Base-by-base conservation (phyloP, 1,140 invertebrate genomes). In the Zaprionus davidi region DNA sequence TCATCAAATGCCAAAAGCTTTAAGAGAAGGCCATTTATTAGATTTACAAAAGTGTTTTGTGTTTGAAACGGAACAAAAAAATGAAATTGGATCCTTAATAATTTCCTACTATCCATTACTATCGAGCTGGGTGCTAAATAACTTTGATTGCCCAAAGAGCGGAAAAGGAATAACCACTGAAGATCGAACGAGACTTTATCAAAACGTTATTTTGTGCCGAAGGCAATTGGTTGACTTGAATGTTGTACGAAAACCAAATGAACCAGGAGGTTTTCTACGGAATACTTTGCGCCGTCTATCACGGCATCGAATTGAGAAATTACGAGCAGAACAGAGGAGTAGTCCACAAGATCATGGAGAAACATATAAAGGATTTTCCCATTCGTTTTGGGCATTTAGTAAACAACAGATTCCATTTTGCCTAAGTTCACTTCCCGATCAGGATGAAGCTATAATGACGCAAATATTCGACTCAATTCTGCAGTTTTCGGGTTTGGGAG, bases 71-170 rank as follows among this genome's bases (percentile, higher is more conserved):
- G 92, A 94, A 12, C 96, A 97, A 84, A 98, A 98, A 92, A 95
- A 96, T 77, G 98, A 98, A 94, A 98, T 98, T 69, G 98, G 98
- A 5, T 97, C 97, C 87, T 93, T 99, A 24, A 98, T 99, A 79
- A 97, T 97, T 3, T 98, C 97, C 46, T 99, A 99, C 92, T 98
- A 96, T 82, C 97, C 98, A 0, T 93, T 95, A 12, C 94, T 98
- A 46, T 97, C 97, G 5, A 96, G 95, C 36, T 98, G 97, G 95
- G 96, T 98, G 53, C 96, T 96, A 15, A 97, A 98, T 84, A 97
- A 96, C 60, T 96, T 97, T 91, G 94, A 95, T 26, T 95, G 96
- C 1, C 66, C 79, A 26, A 92, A 92, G 56, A 86, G 82, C 68
- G 81, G 67, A 49, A 92, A 95, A 91, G 94, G 95, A 62, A 95